These are phyloP conservation scores for Aphaenogaster ashmeadi DNA, from an alignment of 1,140 invertebrate species.

Conservation along the genomic window DNA sequence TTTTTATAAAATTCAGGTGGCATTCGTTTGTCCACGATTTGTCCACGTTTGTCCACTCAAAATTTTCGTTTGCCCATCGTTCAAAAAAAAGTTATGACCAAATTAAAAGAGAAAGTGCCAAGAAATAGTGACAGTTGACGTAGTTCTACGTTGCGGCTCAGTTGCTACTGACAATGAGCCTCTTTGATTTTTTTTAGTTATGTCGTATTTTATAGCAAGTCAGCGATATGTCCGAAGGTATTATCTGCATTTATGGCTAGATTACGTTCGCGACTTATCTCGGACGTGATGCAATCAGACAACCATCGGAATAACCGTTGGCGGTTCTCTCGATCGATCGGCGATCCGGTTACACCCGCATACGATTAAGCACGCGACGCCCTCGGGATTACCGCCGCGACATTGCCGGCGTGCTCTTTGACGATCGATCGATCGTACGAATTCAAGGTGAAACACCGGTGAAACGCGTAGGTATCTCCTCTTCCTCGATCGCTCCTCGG, in stretches of 20 bases:
- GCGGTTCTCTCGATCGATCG: background rate
- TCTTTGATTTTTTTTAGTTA: too few relatives aligned
- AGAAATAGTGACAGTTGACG: too few relatives aligned
- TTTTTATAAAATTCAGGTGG: too few relatives aligned
- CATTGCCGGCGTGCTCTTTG: constrained; percentile 2
- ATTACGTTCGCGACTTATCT: background rate
- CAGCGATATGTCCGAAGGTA: too few relatives aligned
- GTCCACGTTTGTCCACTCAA: too few relatives aligned
- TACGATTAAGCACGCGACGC: constrained; percentile 9
- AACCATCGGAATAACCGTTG: background rate
- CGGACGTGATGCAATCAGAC: constrained; percentile 26
- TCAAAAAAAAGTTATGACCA: too few relatives aligned
- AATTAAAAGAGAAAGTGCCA: too few relatives aligned
- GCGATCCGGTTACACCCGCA: constrained; percentile 31
- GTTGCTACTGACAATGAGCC: too few relatives aligned
- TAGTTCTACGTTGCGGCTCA: too few relatives aligned
- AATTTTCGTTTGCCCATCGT: too few relatives aligned
- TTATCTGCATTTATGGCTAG: background rate
- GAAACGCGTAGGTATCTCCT: constrained; percentile 66
- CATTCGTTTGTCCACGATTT: too few relatives aligned
- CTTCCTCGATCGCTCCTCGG: constrained; percentile 61
- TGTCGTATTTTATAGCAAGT: too few relatives aligned
- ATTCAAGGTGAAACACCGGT: constrained; percentile 49
- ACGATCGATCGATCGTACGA: constrained; percentile 31
- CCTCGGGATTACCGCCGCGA: background rate